These are phyloP conservation scores for Albula goreensis DNA, from an alignment of 2,113 vertebrate species.

Conservation along the genomic window DNA sequence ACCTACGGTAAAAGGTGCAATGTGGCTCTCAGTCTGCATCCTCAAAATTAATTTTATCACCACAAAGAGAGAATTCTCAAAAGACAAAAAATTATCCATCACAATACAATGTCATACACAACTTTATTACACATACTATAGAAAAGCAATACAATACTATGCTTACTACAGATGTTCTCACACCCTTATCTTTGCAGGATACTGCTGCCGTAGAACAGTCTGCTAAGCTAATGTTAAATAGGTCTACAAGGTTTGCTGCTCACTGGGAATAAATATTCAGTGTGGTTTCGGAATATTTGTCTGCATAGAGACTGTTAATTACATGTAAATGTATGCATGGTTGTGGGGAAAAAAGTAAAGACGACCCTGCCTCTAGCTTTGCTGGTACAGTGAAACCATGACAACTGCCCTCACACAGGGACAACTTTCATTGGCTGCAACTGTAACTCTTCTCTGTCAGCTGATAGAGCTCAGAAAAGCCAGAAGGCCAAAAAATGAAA, in stretches of 20 bases:
- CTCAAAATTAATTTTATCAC: too few relatives aligned
- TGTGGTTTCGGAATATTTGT: neutral
- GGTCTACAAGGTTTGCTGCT: neutral
- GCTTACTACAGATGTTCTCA: neutral
- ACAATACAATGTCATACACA: neutral
- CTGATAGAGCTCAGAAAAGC: neutral
- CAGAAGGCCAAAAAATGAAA: neutral
- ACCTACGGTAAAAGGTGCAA: neutral
- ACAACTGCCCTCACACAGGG: neutral
- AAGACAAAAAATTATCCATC: too few relatives aligned
- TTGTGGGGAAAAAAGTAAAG: slow-evolving; percentile 5
- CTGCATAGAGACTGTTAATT: slow-evolving; percentile 20
- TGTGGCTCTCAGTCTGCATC: neutral
- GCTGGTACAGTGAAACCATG: neutral
- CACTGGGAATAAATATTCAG: slow-evolving; percentile 1
- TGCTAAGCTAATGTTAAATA: neutral
- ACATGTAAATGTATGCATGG: slow-evolving; percentile 20
- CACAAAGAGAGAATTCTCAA: too few relatives aligned
- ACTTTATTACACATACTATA: neutral
- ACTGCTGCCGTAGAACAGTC: neutral
- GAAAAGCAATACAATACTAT: neutral
- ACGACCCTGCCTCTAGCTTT: neutral
- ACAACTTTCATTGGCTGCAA: neutral
- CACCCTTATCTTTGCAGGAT: neutral
- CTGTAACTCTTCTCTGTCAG: neutral